Percentiles rank a stretch among this genome's conserved stretches.
Conservation (phyloP, 1,140 invertebrate genomes). For the Drosophila guanche region DNA sequence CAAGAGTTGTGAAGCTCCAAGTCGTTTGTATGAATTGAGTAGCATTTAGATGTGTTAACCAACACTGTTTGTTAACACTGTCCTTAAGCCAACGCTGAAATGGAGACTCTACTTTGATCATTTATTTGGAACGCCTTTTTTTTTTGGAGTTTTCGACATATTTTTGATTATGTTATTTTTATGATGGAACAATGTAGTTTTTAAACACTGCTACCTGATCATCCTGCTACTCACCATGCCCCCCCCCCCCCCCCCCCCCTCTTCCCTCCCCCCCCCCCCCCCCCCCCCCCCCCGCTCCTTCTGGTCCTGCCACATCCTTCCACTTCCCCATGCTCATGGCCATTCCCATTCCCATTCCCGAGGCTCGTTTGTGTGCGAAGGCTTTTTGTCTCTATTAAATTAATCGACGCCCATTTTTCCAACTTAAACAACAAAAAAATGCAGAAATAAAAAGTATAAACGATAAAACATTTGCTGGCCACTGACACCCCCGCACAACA, state of each 20-base stretch:
- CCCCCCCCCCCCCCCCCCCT: too few species aligned
- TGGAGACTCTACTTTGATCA: too few species aligned
- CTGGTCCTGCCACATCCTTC: not conserved
- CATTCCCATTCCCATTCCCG: slow-evolving; percentile 2
- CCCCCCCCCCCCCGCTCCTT: not conserved
- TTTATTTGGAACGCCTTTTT: too few species aligned
- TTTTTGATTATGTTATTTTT: too few species aligned
- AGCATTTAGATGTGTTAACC: too few species aligned
- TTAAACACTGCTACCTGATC: too few species aligned
- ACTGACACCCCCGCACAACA: slow-evolving; percentile 36
- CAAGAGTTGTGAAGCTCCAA: not conserved
- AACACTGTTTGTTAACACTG: too few species aligned
- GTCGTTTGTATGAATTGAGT: not conserved
- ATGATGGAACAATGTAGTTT: too few species aligned
- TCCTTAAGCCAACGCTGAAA: too few species aligned
- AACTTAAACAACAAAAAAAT: slow-evolving; percentile 77
- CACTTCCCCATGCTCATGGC: not conserved
- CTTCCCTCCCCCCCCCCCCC: not conserved
- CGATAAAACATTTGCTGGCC: slow-evolving; percentile 81
- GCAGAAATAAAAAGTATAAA: slow-evolving; percentile 75
- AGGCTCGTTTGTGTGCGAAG: slow-evolving; percentile 63
- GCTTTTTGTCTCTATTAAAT: slow-evolving; percentile 83
- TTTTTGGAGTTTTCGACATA: too few species aligned
- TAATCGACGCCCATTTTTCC: slow-evolving; percentile 83
- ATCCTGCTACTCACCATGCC: too few species aligned